Base-by-base conservation (phyloP, 1,140 invertebrate species). In the Steinernema feltiae region DNA sequence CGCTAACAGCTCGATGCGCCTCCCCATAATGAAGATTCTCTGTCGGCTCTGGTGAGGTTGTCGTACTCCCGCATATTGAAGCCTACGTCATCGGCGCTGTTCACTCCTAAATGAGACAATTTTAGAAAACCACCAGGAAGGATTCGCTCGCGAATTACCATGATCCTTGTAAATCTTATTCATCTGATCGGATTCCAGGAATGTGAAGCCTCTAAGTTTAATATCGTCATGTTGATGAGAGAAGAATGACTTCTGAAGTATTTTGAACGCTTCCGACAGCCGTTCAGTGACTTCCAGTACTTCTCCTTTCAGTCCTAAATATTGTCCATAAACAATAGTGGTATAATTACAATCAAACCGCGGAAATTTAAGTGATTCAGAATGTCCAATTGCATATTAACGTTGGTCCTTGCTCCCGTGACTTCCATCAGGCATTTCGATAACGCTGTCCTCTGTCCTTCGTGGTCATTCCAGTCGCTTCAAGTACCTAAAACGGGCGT, bases 401-500 rank as follows among this genome's bases (percentile, higher is more conserved):
- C 78, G 31, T 74, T 79, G 18, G 77, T 75, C 29, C 72, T 76
- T 2, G 79, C 82, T 32, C 84, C 84, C 21, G 82, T 78, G 3
- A 85, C 71, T 71, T 85, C 83, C 84, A 85, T 85, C 7, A 85
- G n/a, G 32, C 53, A 78, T 74, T 53, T 80, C 82, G 12, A 85
- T 69, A 15, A 85, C 74, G 24, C 69, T 72, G 15, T 87, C 76
- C n/a, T 18, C 83, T 53, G 48, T 85, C 83, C 31, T 78, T 76
- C 32, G 30, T 24, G 7, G 48, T 72, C 72, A 85, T 72, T 35
- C 83, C 83, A 1, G 79, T 76, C 1, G 81, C 78, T 71, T 81
- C 78, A 17, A 85, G 71, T 30, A 86, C 48, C 79, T 80, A 29
- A 46, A 71, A 75, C 18, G 15, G 24, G 27, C n/a, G 27, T 17